Evolutionary conservation across 2,888 invertebrate species (phyloP), one percentile per base, ranked within the genome.

Genomic region (Drosophila paramelanica): DNA sequence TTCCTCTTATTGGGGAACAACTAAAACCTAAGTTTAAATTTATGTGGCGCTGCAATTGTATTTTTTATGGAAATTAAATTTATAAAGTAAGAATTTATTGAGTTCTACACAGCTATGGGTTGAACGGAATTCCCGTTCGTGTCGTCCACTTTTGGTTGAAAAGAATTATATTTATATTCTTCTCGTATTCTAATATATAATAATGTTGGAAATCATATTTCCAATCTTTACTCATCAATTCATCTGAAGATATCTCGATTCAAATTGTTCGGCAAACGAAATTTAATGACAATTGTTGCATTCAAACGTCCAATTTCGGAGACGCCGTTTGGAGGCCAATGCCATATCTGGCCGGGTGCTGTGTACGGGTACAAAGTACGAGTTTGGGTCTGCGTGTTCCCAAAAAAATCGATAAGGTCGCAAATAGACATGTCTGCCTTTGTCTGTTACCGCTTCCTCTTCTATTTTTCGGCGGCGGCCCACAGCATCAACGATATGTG

Each of bases 271-370:
- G 41, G 42, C 36, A 42, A 36, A 47, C 72, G 60, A 77, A 74
- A 71, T 89, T 80, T 61, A 82, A 89, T 88, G 79, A 72, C 86
- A 84, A 84, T 89, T 84, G 89, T 89, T 89, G 84, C 89, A 84
- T 88, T 88, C 85, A 89, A 83, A 84, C 81, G 78, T 47, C 71
- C 84, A 81, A 89, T 77, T 83, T 87, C 45, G 67, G 39, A 52
- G 66, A 58, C 47, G 55, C 27, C 23, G 33, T 60, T 41, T n/a
- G 42, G 55, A 46, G 58, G 51, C 72, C 58, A 56, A 55, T 65
- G 52, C 38, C 67, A 46, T 4, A 47, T 56, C 11, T 51, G 60
- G 38, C 27, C 5, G 43, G 36, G 39, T 20, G 27, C 36, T 50
- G 53, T n/a, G 31, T 33, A 2, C 8, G 43, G 36, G 39, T 14